Base-by-base conservation (phyloP, 2,888 invertebrate genomes). In the Anthophora plumipes region DNA sequence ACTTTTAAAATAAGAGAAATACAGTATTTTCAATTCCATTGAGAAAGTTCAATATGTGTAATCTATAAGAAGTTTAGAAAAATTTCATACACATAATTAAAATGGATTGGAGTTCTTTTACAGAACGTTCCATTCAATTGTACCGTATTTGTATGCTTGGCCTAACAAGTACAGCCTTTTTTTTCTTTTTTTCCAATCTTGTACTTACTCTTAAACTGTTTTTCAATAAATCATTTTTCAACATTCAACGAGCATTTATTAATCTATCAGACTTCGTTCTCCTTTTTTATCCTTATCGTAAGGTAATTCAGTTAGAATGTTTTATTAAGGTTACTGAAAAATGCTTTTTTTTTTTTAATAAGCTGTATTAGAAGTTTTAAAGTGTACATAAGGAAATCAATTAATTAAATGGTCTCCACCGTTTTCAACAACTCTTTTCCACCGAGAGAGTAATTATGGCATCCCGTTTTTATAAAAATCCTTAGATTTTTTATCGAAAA, bases 41-140 rank as follows among this genome's bases (percentile, higher is more conserved):
- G 14, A 9, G n/a, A 20, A 39, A 22, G 1, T 48, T 11, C 31
- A 12, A 3, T 9, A 64, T 14, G 12, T 20, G 12, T 14, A 20
- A 64, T 64, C n/a, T 64, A 50, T 64, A 64, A 20, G 37, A 39
- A 50, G 5, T 64, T n/a, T n/a, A n/a, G n/a, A n/a, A n/a, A n/a
- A n/a, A n/a, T n/a, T n/a, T n/a, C n/a, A n/a, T n/a, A n/a, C n/a
- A n/a, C n/a, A n/a, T n/a, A n/a, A n/a, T n/a, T n/a, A 31, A 31
- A 31, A 31, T 4, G 31, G 4, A 31, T 31, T 31, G 4, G 31
- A 31, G 31, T 9, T 11, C 17, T 54, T n/a, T 12, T 4, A n/a
- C 39, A 8, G 1, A 39, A 22, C 14, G 31, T 48, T 48, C 31
- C n/a, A 46, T 61, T 25, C 17, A 43, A 22, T 14, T 22, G 9